A percentile compares a stretch with the other conserved stretches of the same genome.
Conservation (phyloP, 2,888 invertebrate genomes). For the Chrysopilus asiliformis region DNA sequence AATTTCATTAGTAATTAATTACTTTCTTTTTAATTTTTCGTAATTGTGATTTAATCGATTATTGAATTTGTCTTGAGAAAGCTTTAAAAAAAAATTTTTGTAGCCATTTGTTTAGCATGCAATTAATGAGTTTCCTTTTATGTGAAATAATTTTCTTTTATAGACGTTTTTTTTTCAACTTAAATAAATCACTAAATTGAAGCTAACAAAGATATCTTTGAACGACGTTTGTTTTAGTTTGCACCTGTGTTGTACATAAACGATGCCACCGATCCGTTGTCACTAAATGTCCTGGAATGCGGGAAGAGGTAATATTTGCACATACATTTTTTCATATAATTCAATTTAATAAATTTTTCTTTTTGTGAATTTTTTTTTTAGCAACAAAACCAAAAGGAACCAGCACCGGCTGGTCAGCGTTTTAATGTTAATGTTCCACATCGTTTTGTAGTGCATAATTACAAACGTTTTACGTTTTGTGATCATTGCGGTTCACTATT, state of each 20-base stretch:
- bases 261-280: conserved; percentile 94
- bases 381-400: conserved; percentile 42
- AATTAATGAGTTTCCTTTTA: too few species aligned
- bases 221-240: conserved; percentile 51
- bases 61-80: too few species aligned
- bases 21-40: too few species aligned
- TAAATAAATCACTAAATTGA: too few species aligned
- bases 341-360: conserved; percentile 9
- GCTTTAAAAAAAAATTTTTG: too few species aligned
- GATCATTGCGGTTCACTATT: conserved; percentile 98
- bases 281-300: conserved; percentile 97
- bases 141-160: too few species aligned
- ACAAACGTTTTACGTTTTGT: conserved; percentile 97
- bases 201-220: neutral
- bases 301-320: conserved; percentile 52
- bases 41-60: too few species aligned
- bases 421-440: conserved; percentile 99
- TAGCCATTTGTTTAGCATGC: too few species aligned
- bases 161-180: too few species aligned
- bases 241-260: conserved; percentile 99
- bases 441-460: conserved; percentile 89
- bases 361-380: conserved; percentile 15
- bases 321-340: conserved; percentile 1
- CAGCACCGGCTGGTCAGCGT: conserved; percentile 54
- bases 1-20: too few species aligned